A percentile compares a stretch with the other conserved stretches of the same genome.
phyloP scores from a whole-genome alignment of 2,888 invertebrate species.

The Tinea pellionella region DNA sequence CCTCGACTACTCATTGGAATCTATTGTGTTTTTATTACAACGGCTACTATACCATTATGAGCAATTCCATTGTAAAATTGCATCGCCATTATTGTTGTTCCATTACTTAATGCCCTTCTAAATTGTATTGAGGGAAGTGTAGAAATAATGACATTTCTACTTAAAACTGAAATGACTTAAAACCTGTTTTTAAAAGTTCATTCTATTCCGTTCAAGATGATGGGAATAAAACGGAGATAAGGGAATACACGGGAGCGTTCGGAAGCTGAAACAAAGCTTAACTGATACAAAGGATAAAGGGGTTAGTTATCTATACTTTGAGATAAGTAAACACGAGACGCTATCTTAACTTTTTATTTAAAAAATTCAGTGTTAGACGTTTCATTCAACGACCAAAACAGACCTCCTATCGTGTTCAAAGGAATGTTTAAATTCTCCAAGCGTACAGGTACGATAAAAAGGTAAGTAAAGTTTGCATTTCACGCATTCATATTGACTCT shows the following conservation, averaged over 20 bases:
- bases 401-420: neutral
- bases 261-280: neutral
- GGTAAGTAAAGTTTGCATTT: neutral
- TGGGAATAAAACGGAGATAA: neutral
- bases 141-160: neutral
- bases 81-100: neutral
- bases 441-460: neutral
- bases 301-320: no score
- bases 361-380: no score
- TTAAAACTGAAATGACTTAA: neutral
- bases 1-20: neutral
- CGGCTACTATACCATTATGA: neutral
- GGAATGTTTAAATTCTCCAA: neutral
- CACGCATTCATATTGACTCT: neutral
- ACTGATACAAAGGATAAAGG: neutral
- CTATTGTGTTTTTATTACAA: constrained; percentile 3
- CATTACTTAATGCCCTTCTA: neutral
- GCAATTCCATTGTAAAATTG: neutral
- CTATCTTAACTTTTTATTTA: neutral
- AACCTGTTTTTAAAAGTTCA: neutral
- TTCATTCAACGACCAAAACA: neutral
- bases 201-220: neutral
- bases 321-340: no score
- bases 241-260: neutral
- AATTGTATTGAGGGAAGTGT: neutral